Base-by-base conservation (phyloP, 2,113 vertebrate species). In the Melanerpes aurifrons region DNA sequence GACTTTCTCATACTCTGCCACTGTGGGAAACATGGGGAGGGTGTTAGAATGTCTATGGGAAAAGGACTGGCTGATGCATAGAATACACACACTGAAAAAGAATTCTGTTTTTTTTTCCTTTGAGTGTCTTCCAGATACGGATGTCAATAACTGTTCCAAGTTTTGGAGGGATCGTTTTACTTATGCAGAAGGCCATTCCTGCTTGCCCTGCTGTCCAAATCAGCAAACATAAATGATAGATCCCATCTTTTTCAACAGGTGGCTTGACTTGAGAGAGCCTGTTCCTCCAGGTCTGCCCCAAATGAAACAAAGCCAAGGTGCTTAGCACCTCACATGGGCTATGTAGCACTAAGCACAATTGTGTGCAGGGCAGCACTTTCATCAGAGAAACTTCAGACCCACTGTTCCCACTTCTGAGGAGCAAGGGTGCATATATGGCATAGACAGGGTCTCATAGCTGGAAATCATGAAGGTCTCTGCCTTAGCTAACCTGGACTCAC, bases 361-460 rank as follows among this genome's bases (percentile, higher is more conserved):
- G 82, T 75, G 78, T 35, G 37, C 18, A n/a, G 64, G 35, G 17
- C 48, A 77, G 16, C 40, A 17, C n/a, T 95, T 86, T 63, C 0
- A 0, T 26, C 18, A 67, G 57, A 53, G 47, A 56, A 81, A 78
- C 15, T 56, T 50, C 53, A 35, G n/a, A 37, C 26, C 26, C 50
- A 50, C 40, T 45, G 43, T 15, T 45, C 15, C 11, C 45, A 40
- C 35, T 40, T 35, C 26, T 58, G 54, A 43, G 43, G 26, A 40
- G 25, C 1, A 2, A 6, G 9, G 16, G 9, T 17, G 4, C 8
- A 25, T 3, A 1, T 62, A 47, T 59, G 54, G 31, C 67, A 68
- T 61, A 47, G n/a, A n/a, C 31, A 54, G 37, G 37, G 22, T 58
- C 10, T 56, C 54, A 9, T 31, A 56, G 28, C 22, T 61, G 43